Base-by-base conservation (phyloP, 2,113 vertebrate genomes). In the Tautogolabrus adspersus region DNA sequence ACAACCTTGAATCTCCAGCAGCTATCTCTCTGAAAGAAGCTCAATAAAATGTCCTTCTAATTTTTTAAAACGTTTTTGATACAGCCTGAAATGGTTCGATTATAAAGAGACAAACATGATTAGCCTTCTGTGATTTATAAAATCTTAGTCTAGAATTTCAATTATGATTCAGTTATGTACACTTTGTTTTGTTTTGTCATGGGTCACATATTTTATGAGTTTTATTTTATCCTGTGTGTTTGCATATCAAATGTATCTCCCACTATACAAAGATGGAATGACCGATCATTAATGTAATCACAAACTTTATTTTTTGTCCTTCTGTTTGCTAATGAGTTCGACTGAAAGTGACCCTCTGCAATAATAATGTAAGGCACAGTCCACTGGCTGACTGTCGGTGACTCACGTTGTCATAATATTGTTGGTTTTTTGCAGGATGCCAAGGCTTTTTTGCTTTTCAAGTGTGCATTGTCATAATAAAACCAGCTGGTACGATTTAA, bases 51-150 rank as follows among this genome's bases (percentile, higher is more conserved):
- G 92, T 86, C 51, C 34, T 93, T 94, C 94, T 94, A 92, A 94
- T 96, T 96, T 94, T 97, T 95, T 96, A 96, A 93, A 91, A 93
- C 92, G 94, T 93, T 97, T 93, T 94, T 94, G 94, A 97, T 97
- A 96, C 96, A 95, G 90, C 94, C 94, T 96, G 95, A 93, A 90
- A 94, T 94, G 90, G 92, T 96, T 96, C 97, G 95, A 96, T 95
- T 95, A 84, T 87, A 76, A 93, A 74, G 44, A 88, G 95, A 85
- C 88, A 91, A 58, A 91, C 89, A 92, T 93, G 92, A 94, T 92
- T 85, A 93, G 93, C 95, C 94, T 94, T 93, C 88, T 92, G 93
- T 95, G 89, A 94, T 97, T 96, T 96, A 91, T 97, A 95, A 83
- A 88, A 93, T 91, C 93, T 93, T 91, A 93, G 93, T 86, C 86